Evolutionary conservation across 2,888 invertebrate genomes (phyloP), one percentile per base, ranked within the genome.

Genomic region (Diarsia rubi): DNA sequence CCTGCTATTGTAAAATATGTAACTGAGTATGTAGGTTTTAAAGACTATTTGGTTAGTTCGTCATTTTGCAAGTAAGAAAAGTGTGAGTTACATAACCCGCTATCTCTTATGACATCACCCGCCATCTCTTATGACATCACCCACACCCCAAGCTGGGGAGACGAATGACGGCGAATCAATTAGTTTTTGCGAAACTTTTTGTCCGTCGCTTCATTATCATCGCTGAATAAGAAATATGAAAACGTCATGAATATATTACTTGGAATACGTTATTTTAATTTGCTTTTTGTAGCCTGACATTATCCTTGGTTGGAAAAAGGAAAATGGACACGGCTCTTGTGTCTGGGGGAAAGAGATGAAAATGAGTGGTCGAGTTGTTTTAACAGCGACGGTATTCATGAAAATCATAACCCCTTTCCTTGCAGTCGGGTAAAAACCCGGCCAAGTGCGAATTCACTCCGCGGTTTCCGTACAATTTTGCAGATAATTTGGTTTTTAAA

Each of bases 151-250:
- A 82, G 72, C 68, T 75, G 78, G 84, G 86, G 83, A 88, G 74
- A 80, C 79, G 82, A 88, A 90, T 90, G 88, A 86, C 84, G 83
- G 80, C 54, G 89, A 91, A 92, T 90, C 92, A 92, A 92, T 92
- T 92, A 92, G 89, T 90, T 90, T 88, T 90, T 88, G 86, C 75
- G 77, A 75, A 88, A 89, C 86, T 90, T 92, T 90, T 91, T 90
- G 86, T 87, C 81, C 81, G 85, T 70, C 73, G 75, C 84, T 87
- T 91, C 90, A 89, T 91, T 90, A 90, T 88, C 87, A 89, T 88
- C 77, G 83, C 81, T 81, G 80, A 81, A 88, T 86, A 86, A 79
- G 73, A 81, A 79, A 80, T 83, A 86, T 85, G 86, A 86, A 87
- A 84, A 88, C 75, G 86, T 86, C 84, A 90, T 91, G 90, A 91